A percentile compares a stretch with the other conserved stretches of the same genome.
phyloP scores from a whole-genome alignment of 2,113 vertebrate genomes.

The Laticauda colubrina region DNA sequence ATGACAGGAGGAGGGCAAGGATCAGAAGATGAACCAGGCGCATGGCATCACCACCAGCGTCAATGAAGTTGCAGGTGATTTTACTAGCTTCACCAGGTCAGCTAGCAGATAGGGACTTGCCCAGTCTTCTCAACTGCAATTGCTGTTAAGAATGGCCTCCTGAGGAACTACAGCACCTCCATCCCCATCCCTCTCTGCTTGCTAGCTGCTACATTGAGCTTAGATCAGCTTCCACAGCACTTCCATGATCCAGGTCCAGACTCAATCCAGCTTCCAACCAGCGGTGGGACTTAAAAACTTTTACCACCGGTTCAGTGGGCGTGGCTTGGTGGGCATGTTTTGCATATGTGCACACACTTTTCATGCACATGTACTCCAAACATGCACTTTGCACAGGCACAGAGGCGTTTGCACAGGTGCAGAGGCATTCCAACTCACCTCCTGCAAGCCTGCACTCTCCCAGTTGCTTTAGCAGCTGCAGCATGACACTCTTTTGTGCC shows the following conservation, averaged over 20 bases:
- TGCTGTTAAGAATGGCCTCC: background rate
- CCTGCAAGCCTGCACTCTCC: too few relatives aligned
- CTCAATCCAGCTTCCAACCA: background rate
- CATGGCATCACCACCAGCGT: background rate
- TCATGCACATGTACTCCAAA: too few relatives aligned
- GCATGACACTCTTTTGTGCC: too few relatives aligned
- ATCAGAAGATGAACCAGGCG: background rate
- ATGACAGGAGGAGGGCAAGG: background rate
- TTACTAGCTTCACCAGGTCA: background rate
- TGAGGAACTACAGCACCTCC: background rate
- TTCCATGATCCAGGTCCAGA: background rate
- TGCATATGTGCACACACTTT: too few relatives aligned
- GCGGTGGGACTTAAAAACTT: too few relatives aligned
- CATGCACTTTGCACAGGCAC: too few relatives aligned
- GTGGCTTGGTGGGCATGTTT: too few relatives aligned
- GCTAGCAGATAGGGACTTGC: background rate
- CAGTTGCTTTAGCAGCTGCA: too few relatives aligned
- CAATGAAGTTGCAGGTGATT: background rate
- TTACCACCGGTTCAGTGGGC: too few relatives aligned
- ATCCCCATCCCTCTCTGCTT: background rate
- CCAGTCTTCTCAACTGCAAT: background rate
- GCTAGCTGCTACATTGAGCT: background rate
- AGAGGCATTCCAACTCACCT: too few relatives aligned
- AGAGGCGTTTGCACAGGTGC: too few relatives aligned
- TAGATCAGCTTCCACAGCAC: background rate